Evolutionary conservation across 1,140 invertebrate genomes (phyloP).

Genomic region (Mycetomoellerius zeteki): DNA sequence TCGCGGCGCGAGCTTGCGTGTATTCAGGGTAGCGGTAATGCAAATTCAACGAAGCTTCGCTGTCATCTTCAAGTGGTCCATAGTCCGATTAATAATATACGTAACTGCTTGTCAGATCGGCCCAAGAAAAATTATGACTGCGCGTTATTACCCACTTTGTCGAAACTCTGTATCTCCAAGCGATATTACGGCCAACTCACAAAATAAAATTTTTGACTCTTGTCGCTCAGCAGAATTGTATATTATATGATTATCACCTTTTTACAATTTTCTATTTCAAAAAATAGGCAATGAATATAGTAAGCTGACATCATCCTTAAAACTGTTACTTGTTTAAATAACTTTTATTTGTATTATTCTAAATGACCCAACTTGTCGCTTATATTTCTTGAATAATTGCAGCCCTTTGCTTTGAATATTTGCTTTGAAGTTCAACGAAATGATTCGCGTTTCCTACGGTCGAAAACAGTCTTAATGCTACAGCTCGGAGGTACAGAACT

Average conservation of each 20-base stretch:
- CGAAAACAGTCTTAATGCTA: slow-evolving; percentile 2
- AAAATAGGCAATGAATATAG: not conserved
- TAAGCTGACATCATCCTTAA: not conserved
- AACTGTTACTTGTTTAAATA: not conserved
- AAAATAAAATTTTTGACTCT: not conserved
- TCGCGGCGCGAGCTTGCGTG: slow-evolving; percentile 19
- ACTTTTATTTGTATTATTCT: not conserved
- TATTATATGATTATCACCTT: not conserved
- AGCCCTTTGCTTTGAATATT: not conserved
- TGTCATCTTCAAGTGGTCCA: slow-evolving; percentile 26
- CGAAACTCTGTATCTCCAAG: slow-evolving; percentile 1
- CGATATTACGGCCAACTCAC: not conserved
- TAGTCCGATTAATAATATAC: slow-evolving; percentile 45
- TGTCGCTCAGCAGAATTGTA: not conserved
- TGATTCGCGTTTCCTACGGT: not conserved
- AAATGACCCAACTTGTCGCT: not conserved
- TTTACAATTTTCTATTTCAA: not conserved
- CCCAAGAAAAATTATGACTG: not conserved
- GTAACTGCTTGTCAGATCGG: not conserved
- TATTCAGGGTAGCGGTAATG: slow-evolving; percentile 33
- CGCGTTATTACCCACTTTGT: slow-evolving; percentile 15
- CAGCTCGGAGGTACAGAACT: not conserved
- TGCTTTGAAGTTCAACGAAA: not conserved
- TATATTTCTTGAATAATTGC: not conserved
- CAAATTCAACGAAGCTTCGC: slow-evolving; percentile 39